Base-by-base conservation (phyloP, 2,797 vertebrate species). In the Kryptopterus vitreolus region DNA sequence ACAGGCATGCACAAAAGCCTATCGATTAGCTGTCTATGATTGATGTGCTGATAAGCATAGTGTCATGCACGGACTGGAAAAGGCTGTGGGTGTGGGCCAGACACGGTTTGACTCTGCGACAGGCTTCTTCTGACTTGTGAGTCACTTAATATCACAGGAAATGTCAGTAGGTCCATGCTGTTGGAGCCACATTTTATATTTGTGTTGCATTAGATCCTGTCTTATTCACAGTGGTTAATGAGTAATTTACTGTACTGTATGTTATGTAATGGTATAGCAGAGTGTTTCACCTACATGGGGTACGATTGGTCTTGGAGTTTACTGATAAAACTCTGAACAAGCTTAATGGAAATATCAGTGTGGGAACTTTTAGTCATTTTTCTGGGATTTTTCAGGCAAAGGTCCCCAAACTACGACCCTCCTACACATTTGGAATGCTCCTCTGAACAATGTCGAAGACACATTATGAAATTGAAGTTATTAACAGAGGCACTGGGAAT, bases 21-120 rank as follows among this genome's bases (percentile, higher is more conserved):
- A 86, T 84, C 18, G 70, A 86, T 84, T 83, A 82, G 71, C 43
- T 63, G 75, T 59, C 80, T 70, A 24, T 82, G 77, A 84, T 33
- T 86, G 80, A 86, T 86, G 70, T 78, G 81, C 78, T 80, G 82
- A 86, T 86, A 84, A 76, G 55, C 70, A 3, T 12, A 74, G 63
- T 71, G 77, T 78, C 76, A 80, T 84, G 66, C 61, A 82, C 66
- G 50, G 74, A 80, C 59, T 83, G 58, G 70, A 79, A 75, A 76
- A 55, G 31, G 18, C 58, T 31, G 65, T 58, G 69, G 46, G 70
- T 61, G 72, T 55, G 72, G 72, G 68, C 35, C 68, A 48, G 58
- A 53, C 6, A 4, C 33, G 53, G 62, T 46, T 72, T 75, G 77
- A 52, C 73, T 77, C 77, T 59, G 24, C 58, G 48, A 46, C 48